Percentiles rank a stretch among this genome's conserved stretches.
Evolutionary conservation across 64 coral and sea anemone genomes (phyloP).

Genomic region (Stichodactyla helianthus): DNA sequence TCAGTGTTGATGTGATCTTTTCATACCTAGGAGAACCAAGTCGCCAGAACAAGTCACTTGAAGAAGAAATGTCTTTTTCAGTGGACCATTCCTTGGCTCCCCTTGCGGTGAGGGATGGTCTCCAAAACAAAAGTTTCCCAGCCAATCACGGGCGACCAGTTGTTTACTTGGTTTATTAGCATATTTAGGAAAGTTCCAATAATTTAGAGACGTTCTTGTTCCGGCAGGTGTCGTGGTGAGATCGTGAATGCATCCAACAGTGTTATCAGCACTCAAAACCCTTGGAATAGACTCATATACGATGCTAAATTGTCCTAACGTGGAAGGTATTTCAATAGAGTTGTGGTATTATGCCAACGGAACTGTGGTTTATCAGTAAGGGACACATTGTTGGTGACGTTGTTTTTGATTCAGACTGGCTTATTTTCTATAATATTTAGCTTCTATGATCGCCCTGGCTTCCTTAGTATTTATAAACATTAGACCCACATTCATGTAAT

Average conservation of each 20-base stretch:
- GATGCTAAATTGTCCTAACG: neutral
- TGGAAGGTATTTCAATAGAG: neutral
- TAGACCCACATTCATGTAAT: neutral
- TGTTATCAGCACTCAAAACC: neutral
- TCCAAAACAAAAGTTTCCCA: neutral
- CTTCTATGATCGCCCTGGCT: neutral
- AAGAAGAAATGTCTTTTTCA: neutral
- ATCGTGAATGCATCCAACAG: neutral
- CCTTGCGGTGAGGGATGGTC: neutral
- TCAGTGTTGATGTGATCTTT: neutral
- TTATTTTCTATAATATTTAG: neutral
- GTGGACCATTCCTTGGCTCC: neutral
- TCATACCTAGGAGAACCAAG: neutral
- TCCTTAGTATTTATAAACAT: neutral
- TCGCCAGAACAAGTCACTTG: neutral
- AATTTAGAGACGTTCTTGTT: neutral
- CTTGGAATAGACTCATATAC: neutral
- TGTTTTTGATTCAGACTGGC: neutral
- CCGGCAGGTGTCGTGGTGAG: neutral
- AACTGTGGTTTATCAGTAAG: neutral
- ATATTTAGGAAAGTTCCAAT: conserved; percentile 2
- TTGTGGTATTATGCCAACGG: neutral
- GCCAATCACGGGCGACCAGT: neutral
- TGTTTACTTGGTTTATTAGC: neutral
- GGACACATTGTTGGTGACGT: neutral